Base-by-base conservation (phyloP, 1,140 invertebrate genomes). In the Trialeurodes vaporariorum region DNA sequence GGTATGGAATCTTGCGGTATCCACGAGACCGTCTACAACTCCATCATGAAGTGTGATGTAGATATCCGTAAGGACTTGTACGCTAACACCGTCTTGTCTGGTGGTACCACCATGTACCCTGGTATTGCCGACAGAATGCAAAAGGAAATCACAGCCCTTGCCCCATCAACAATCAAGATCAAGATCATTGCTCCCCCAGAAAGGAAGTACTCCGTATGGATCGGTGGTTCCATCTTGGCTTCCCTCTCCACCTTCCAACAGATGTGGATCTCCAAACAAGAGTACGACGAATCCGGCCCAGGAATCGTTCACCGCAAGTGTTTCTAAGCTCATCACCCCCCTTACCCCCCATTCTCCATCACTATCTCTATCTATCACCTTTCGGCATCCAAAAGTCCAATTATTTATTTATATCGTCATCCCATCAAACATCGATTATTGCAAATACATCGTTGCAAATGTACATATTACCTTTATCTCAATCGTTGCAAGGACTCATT, bases 111-210 rank as follows among this genome's bases (percentile, higher is more conserved):
- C 64, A 88, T 88, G 87, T 88, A 88, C 76, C 85, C 85, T 22
- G 88, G 88, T 79, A 87, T 91, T 75, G 87, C 88, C 74, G 88
- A 91, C 74, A 82, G 89, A 75, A 91, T 91, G 88, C 88, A 90
- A 76, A 90, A 90, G 76, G 89, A 92, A 81, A 90, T 91, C 80
- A 88, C 87, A 65, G 83, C 87, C 27, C 79, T 92, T 25, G 88
- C 90, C 27, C 89, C 89, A 67, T 83, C 82, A 49, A 90, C 87
- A 66, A 91, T 91, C 85, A 94, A 94, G 82, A 93, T 94, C 84
- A 94, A 94, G 85, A 93, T 94, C 84, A 93, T 94, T 79, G 92
- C 92, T 79, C 92, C 89, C 72, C 91, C 92, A 69, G 92, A 94
- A 79, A 88, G 92, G 80, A 94, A 94, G 78, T 94, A 94, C 83